Percentiles rank a stretch among this genome's conserved stretches.
phyloP scores from a whole-genome alignment of 2,888 invertebrate species.

The Hymenopus coronatus region DNA sequence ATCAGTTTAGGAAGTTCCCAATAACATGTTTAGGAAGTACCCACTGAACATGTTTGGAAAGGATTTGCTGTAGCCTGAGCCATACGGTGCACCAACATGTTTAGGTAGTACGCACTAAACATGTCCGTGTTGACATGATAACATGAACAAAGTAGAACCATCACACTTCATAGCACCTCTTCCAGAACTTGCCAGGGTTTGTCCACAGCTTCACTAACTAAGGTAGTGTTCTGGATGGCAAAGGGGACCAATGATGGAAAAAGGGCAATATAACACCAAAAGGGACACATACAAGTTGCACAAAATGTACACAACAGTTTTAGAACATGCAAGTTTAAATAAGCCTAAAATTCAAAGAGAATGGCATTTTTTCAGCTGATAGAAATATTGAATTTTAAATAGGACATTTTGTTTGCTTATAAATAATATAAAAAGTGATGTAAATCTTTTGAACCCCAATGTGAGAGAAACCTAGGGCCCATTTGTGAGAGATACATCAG shows the following conservation, averaged over 20 bases:
- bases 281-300: slow-evolving; percentile 33
- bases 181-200: neutral
- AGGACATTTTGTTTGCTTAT: slow-evolving; percentile 29
- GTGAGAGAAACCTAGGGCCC: slow-evolving; percentile 27
- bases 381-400: slow-evolving; percentile 32
- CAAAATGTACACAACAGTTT: slow-evolving; percentile 35
- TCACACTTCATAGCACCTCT: neutral
- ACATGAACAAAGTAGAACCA: neutral
- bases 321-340: slow-evolving; percentile 34
- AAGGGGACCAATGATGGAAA: slow-evolving; percentile 28
- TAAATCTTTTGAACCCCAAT: slow-evolving; percentile 30
- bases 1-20: too few relatives aligned
- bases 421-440: slow-evolving; percentile 34
- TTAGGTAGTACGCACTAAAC: neutral
- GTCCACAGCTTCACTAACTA: slow-evolving; percentile 24
- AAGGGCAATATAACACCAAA: slow-evolving; percentile 33
- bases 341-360: slow-evolving; percentile 33
- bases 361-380: slow-evolving; percentile 28
- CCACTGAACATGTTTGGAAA: neutral
- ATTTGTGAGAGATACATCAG: slow-evolving; percentile 24
- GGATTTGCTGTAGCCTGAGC: neutral
- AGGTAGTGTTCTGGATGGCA: slow-evolving; percentile 24
- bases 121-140: neutral
- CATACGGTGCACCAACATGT: neutral
- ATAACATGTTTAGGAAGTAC: too few relatives aligned